These are phyloP conservation scores for Pelobates fuscus DNA, from an alignment of 2,113 vertebrate genomes.

Conservation along the genomic window DNA sequence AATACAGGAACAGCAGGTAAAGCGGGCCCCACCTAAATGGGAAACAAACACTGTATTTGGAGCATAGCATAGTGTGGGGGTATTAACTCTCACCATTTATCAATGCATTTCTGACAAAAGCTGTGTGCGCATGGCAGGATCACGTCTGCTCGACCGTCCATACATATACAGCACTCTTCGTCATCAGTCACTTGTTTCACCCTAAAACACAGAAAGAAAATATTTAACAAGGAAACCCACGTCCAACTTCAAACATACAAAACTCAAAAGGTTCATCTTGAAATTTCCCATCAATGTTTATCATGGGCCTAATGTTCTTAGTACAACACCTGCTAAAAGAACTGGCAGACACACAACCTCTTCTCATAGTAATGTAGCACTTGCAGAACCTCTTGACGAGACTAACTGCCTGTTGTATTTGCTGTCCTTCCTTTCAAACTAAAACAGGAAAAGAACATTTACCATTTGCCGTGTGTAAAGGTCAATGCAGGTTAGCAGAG, in stretches of 20 bases:
- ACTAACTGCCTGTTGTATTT: constrained; percentile 49
- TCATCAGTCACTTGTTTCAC: constrained; percentile 95
- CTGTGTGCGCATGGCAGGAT: constrained; percentile 95
- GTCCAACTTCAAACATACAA: background rate
- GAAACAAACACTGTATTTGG: no score
- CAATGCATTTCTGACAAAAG: constrained; percentile 98
- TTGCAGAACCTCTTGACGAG: background rate
- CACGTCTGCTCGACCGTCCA: constrained; percentile 92
- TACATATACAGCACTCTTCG: constrained; percentile 98
- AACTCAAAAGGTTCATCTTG: no score
- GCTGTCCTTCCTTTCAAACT: constrained; percentile 54
- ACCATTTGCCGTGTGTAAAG: constrained; percentile 47
- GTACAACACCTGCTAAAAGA: no score
- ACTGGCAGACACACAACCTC: background rate
- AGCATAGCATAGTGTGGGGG: no score
- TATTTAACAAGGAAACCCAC: background rate
- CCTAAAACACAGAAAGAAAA: constrained; percentile 64
- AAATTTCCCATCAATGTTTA: no score
- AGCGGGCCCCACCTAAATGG: no score
- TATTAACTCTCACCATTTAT: constrained; percentile 88
- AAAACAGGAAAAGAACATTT: constrained; percentile 58
- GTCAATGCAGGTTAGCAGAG: no score
- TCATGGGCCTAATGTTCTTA: no score
- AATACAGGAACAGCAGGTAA: no score
- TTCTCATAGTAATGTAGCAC: background rate